Base-by-base conservation (phyloP, 2,888 invertebrate species). In the Sphaerophoria rueppellii region DNA sequence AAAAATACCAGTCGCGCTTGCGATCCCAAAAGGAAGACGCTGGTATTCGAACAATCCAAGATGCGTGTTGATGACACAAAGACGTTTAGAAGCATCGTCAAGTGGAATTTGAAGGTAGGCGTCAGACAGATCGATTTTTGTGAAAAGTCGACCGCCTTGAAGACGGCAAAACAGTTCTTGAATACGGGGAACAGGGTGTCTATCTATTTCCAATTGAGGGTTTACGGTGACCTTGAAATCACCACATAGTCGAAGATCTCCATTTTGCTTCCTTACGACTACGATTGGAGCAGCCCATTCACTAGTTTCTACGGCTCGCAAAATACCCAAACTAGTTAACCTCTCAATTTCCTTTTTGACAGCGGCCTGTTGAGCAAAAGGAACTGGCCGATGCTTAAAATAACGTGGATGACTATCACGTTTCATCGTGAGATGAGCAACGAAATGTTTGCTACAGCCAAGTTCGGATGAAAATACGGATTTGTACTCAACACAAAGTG, bases 121-220 rank as follows among this genome's bases (percentile, higher is more conserved):
- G n/a, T 85, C 82, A 16, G 77, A 86, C 7, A 85, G 43, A 52
- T 87, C 85, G 12, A 85, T 67, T 77, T 87, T 87, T 9, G 77
- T 54, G 52, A 86, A 87, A 48, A 67, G 74, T 16, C 76, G 60
- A 32, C 87, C 82, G 0, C 86, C 78, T 76, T 87, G 73, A 1
- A 86, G 74, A 54, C 82, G 86, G 48, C 67, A 77, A 63, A 88
- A 83, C 5, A 87, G 52, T 9, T 82, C n/a, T n/a, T n/a, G n/a
- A n/a, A n/a, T n/a, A n/a, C n/a, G n/a, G n/a, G n/a, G n/a, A n/a
- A n/a, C n/a, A n/a, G n/a, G n/a, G n/a, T n/a, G n/a, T 14, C 71
- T 71, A 24, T 86, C 82, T 7, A 82, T 16, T 69, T 87, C 73
- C 52, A 55, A 34, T 55, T 63, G 63, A 48, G 35, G 34, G 24